Base-by-base conservation (phyloP, 2,888 invertebrate genomes). In the Caenorhabditis sinica region DNA sequence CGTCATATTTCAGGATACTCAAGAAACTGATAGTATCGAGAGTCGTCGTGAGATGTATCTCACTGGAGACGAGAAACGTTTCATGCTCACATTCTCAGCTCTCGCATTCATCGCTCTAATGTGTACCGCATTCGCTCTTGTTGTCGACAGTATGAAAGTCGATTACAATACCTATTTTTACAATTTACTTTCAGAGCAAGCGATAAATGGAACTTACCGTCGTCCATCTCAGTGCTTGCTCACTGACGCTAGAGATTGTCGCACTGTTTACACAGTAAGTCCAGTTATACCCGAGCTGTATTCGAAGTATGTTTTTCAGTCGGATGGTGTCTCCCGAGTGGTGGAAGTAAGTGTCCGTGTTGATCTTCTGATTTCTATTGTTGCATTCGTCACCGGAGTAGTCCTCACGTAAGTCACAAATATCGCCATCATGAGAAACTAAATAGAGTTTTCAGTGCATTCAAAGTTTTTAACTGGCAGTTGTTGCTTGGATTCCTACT, bases 281-380 rank as follows among this genome's bases (percentile, higher is more conserved):
- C 20, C 0, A 5, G 20, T 20, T 13, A 11, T 20, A 45, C 17
- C 15, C 4, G 33, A 2, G 30, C 11, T 9, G 11, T 6, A 17
- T 17, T 9, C 15, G 0, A 36, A 17, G 4, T 2, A 2, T 11
- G 11, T 40, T 40, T 69, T 80, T 36, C 49, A 80, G 80, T 36
- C 53, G 1, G 17, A 51, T 5, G 17, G 23, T 0, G 60, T 61
- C 8, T 60, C 49, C 11, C 23, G 51, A 33, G 45, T 79, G n/a
- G 65, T 79, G 17, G 65, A 63, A 23, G 71, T 66, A 17, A 11
- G n/a, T 23, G 80, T 63, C 15, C 71, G 80, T 20, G 72, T 80
- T 1, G 80, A 80, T 49, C 58, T 80, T 2, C 9, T 58, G 9
- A 43, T 80, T 8, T 72, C 80, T 1, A 63, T 63, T 36, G 20